phyloP scores from a whole-genome alignment of 2,113 vertebrate species.

The human region DNA sequence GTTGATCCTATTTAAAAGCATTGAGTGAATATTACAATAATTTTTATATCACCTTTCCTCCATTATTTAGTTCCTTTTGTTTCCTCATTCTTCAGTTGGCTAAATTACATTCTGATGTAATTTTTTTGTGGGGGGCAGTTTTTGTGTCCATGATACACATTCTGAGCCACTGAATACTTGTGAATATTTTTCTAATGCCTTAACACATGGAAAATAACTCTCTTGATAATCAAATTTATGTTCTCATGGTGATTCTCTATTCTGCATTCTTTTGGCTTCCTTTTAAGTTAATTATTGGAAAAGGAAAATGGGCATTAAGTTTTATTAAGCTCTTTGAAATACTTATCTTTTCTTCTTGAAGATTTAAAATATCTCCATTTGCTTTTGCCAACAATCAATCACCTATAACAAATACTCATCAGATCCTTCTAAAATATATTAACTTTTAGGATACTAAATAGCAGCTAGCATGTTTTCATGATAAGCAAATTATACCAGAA shows the following conservation, averaged over 20 bases:
- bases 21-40: neutral
- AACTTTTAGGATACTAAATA: neutral
- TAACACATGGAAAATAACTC: neutral
- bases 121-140: neutral
- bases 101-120: neutral
- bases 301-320: neutral
- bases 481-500: neutral
- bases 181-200: neutral
- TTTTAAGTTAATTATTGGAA: conserved; percentile 2
- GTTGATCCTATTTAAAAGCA: neutral
- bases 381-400: neutral
- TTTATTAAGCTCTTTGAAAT: neutral
- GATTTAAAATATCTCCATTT: neutral
- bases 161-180: neutral
- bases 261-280: neutral
- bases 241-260: neutral
- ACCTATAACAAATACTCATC: neutral
- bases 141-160: neutral
- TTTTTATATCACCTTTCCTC: neutral
- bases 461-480: neutral
- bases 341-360: neutral
- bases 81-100: neutral
- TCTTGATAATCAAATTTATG: neutral
- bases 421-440: neutral
- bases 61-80: neutral